Conservation (phyloP, 2,113 vertebrate genomes). For the Megaptera novaeangliae region DNA sequence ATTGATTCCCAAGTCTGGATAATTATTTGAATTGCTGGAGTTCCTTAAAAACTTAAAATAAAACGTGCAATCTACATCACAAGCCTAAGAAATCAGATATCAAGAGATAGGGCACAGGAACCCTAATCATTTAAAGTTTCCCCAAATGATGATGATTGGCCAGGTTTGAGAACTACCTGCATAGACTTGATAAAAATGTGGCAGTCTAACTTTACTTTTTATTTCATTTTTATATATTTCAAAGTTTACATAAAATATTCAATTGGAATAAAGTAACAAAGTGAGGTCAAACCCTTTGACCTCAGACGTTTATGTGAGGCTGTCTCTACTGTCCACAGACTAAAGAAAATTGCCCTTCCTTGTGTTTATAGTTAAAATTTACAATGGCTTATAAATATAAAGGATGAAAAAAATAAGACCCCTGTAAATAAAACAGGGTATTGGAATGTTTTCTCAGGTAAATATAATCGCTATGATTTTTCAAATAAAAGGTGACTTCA, state of each 20-base stretch:
- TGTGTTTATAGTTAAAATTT: not conserved
- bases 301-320: not conserved
- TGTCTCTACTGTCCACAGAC: not conserved
- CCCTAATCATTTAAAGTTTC: not conserved
- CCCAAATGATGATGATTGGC: not conserved
- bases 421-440: not conserved
- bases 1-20: not conserved
- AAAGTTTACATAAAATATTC: not conserved
- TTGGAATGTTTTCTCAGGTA: not conserved
- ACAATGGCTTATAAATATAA: not conserved
- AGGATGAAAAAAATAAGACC: not conserved
- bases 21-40: not conserved
- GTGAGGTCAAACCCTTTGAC: not conserved
- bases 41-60: not conserved
- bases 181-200: not conserved
- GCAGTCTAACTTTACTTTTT: not conserved
- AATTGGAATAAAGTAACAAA: not conserved
- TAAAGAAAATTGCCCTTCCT: not conserved
- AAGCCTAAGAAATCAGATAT: not conserved
- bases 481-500: conserved; percentile 22
- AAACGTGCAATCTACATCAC: not conserved
- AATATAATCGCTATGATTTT: not conserved
- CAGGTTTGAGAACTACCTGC: not conserved
- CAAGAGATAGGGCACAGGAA: not conserved
- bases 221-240: not conserved